phyloP scores from a whole-genome alignment of 2,888 invertebrate species.

The Hoplodrina blanda region DNA sequence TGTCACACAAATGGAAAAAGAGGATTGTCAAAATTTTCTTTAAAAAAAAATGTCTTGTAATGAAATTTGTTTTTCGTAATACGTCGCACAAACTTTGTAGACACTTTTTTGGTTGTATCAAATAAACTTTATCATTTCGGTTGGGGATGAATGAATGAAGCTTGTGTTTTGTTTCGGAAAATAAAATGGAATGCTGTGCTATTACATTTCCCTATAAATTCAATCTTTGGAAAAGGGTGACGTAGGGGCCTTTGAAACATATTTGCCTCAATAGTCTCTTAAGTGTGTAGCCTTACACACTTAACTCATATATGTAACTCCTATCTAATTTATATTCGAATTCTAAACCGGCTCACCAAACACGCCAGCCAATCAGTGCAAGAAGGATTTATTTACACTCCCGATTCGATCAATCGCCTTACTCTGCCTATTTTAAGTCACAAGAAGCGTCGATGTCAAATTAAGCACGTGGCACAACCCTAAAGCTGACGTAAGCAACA shows the following conservation, averaged over 20 bases:
- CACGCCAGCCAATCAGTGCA: background rate
- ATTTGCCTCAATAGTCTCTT: background rate
- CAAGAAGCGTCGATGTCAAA: conserved; percentile 49
- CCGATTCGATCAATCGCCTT: conserved; percentile 4
- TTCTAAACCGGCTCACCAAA: background rate
- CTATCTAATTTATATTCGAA: too few relatives aligned
- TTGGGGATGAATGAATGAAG: conserved; percentile 31
- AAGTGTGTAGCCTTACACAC: too few relatives aligned
- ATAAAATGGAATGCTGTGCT: conserved; percentile 41
- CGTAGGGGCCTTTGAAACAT: conserved; percentile 12
- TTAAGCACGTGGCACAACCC: conserved; percentile 60
- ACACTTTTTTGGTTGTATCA: conserved; percentile 51
- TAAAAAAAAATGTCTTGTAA: conserved; percentile 70
- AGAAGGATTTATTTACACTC: conserved; percentile 15
- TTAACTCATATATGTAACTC: background rate
- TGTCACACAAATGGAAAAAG: conserved; percentile 61
- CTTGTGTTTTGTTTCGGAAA: conserved; percentile 24
- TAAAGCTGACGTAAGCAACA: conserved; percentile 65
- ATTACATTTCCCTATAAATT: conserved; percentile 31
- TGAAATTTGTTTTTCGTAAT: conserved; percentile 75
- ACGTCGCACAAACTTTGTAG: conserved; percentile 66
- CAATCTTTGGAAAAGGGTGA: conserved; percentile 34
- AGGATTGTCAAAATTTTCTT: conserved; percentile 66
- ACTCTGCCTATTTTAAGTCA: conserved; percentile 36
- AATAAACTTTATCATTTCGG: conserved; percentile 59